Base-by-base conservation (phyloP, 2,113 vertebrate genomes). In the Xerus inauris region DNA sequence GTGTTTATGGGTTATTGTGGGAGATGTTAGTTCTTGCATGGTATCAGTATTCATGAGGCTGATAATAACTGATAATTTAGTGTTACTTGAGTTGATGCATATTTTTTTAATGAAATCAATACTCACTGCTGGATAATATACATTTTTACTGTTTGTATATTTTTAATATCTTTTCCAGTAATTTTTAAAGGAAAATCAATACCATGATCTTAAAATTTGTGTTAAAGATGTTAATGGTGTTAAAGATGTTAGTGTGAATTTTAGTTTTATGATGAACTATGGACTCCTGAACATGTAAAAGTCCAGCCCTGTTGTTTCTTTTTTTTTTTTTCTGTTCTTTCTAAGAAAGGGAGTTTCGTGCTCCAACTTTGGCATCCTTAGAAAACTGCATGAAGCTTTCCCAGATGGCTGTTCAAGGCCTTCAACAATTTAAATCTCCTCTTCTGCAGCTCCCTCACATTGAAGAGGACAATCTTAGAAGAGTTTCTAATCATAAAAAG, bases 341-440 rank as follows among this genome's bases (percentile, higher is more conserved):
- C 94, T 98, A 98, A 99, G 99, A 99, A 98, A 99, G 99, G 98
- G 99, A 99, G 98, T 99, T 99, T 96, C 99, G 99, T 93, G 99
- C 99, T 98, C 99, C 99, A 97, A 99, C 99, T 82, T 98, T 99
- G 98, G 99, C 99, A 67, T 99, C 99, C 89, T 99, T 99, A 97
- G 99, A 99, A 98, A 99, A 99, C 97, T 99, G 99, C 95, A 99
- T 99, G 99, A 99, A 99, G 98, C 99, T 99, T 97, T 99, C 99
- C 79, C 99, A 99, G 98, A 99, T 99, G 99, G 98, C 98, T 49
- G 99, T 99, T 65, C 99, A 99, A 97, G 99, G 99, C 64, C 99
- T 99, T 93, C 99, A 99, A 97, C 99, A 99, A 98, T 99, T 99
- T 93, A 99, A 99, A 97, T 99, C 99, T 77, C 99, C 99, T 3